Base-by-base conservation (phyloP, 2,888 invertebrate genomes). In the Papilio demoleus region DNA sequence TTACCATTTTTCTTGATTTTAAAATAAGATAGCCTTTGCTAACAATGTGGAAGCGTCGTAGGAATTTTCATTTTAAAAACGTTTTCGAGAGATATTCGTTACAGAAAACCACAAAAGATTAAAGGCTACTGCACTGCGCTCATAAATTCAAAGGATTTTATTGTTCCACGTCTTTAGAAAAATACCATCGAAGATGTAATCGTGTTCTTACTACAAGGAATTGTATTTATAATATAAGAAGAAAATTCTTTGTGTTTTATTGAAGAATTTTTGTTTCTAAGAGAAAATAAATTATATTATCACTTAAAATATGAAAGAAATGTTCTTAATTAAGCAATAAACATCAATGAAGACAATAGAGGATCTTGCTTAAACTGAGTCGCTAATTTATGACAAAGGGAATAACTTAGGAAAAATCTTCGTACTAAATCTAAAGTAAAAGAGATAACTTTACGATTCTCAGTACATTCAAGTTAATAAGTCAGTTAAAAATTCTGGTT, bases 61-160 rank as follows among this genome's bases (percentile, higher is more conserved):
- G 50, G 50, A 50, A 50, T 50, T 50, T 50, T 50, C 50, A 50
- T 50, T 50, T 50, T 27, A 24, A 50, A 50, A 50, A 5, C 50
- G 12, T 42, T 50, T 50, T 50, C 27, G 50, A 50, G 27, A n/a
- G 50, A 50, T 50, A 50, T 50, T 27, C 50, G 24, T 50, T 27
- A 50, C 24, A 50, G 50, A 27, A 50, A 50, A 27, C 50, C 50
- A 50, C 50, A 27, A 9, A 50, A 50, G 50, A 50, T 50, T 50
- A 50, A 50, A 50, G 50, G 50, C 50, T 14, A 50, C 27, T 50
- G 50, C 50, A 50, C 50, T 14, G 14, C 27, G 50, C 27, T 50
- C 24, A 50, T 50, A 50, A 50, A 50, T 50, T 50, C 50, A 50
- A 50, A 50, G 50, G 50, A 50, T 50, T 50, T 50, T 50, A 50